Evolutionary conservation across 2,113 vertebrate species (phyloP).

Genomic region (Bombycilla garrulus): DNA sequence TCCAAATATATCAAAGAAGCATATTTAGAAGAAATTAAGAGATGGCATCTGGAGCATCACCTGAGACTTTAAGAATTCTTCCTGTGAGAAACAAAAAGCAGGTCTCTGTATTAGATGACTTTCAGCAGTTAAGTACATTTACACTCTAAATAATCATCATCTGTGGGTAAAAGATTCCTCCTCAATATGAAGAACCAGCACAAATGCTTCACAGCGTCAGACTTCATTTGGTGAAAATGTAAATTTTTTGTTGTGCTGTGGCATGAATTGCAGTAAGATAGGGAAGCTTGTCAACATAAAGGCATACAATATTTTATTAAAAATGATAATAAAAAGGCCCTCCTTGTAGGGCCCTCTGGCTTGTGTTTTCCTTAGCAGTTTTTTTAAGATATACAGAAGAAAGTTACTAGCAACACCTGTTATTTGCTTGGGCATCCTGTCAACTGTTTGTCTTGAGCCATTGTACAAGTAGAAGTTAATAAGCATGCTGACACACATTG

Average conservation of each 20-base stretch:
- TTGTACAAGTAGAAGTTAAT: background rate
- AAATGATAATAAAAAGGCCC: accelerated
- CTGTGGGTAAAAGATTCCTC: background rate
- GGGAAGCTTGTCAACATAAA: background rate
- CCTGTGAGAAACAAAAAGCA: background rate
- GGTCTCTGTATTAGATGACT: background rate
- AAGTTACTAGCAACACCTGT: background rate
- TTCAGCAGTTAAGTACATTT: background rate
- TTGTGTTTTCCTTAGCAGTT: background rate
- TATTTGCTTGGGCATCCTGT: background rate
- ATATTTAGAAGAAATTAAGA: background rate
- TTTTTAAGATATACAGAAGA: background rate
- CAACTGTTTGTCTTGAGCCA: background rate
- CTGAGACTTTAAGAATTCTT: background rate
- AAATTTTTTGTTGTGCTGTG: background rate
- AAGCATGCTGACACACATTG: background rate
- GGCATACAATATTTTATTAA: background rate
- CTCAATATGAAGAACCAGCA: background rate
- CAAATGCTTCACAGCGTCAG: background rate
- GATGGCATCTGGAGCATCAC: background rate
- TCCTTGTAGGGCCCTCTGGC: background rate
- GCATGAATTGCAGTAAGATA: background rate
- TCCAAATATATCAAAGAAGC: background rate
- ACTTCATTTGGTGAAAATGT: background rate
- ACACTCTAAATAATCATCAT: background rate